Evolutionary conservation across 2,113 vertebrate species (phyloP).

Genomic region (Manacus vitellinus): DNA sequence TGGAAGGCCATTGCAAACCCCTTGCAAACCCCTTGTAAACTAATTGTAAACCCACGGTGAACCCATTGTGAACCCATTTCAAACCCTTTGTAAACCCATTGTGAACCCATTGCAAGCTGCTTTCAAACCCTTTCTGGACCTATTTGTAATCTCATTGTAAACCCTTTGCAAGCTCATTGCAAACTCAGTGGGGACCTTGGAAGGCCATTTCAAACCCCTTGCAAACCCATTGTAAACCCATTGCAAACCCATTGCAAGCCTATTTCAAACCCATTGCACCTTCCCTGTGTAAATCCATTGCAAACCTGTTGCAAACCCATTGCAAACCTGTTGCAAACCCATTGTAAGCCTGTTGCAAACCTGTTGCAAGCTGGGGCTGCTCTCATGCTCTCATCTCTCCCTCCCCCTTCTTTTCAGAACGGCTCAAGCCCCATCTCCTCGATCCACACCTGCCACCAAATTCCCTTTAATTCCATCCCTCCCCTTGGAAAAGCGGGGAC

Average conservation of each 20-base stretch:
- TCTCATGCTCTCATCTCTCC: neutral
- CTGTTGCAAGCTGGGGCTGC: neutral
- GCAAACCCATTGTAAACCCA: accelerated
- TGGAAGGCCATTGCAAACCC: no score
- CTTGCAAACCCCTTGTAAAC: neutral
- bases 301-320: no score
- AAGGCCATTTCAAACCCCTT: accelerated
- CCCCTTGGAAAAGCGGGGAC: accelerated
- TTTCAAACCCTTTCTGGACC: neutral
- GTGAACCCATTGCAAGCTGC: neutral
- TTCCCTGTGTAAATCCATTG: no score
- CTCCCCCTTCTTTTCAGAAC: no score
- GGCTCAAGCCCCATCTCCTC: no score
- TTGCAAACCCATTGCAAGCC: no score
- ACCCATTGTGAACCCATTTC: no score
- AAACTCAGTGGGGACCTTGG: no score
- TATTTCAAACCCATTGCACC: neutral
- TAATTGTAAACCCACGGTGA: accelerated
- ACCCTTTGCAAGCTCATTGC: accelerated
- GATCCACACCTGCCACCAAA: accelerated
- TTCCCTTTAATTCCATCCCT: neutral
- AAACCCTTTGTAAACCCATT: neutral
- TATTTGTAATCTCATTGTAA: neutral
- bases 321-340: neutral
- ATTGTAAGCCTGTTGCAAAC: accelerated